phyloP scores from a whole-genome alignment of 2,797 vertebrate genomes.

The Furcifer pardalis region DNA sequence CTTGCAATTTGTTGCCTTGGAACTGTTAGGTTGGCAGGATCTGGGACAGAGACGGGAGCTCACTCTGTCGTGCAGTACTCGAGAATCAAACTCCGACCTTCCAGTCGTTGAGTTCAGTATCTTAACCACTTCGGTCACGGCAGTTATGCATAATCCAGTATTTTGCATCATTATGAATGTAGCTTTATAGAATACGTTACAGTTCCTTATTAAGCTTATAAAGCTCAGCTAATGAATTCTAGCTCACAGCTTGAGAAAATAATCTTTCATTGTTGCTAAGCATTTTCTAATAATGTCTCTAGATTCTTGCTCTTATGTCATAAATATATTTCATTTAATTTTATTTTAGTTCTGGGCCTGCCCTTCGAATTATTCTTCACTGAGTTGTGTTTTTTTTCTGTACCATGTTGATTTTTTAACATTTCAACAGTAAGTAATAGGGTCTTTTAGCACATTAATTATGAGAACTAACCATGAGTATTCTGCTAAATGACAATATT shows the following conservation, averaged over 20 bases:
- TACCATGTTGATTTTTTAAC: slow-evolving; percentile 46
- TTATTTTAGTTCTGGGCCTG: slow-evolving; percentile 77
- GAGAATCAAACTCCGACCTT: too few relatives aligned
- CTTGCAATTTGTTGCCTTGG: too few relatives aligned
- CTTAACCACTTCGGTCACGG: too few relatives aligned
- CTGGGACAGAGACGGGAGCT: too few relatives aligned
- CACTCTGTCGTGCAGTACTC: too few relatives aligned
- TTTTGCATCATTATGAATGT: too few relatives aligned
- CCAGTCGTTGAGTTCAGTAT: too few relatives aligned
- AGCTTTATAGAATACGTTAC: too few relatives aligned
- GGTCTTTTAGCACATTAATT: slow-evolving; percentile 42
- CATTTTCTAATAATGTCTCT: too few relatives aligned
- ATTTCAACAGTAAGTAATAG: slow-evolving; percentile 70
- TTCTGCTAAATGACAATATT: slow-evolving; percentile 34
- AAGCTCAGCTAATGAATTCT: neutral
- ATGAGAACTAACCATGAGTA: slow-evolving; percentile 43
- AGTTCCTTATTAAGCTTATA: neutral
- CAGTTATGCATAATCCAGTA: too few relatives aligned
- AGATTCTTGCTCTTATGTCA: slow-evolving; percentile 37
- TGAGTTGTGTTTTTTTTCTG: slow-evolving; percentile 58
- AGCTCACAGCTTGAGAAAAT: neutral
- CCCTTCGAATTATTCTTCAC: slow-evolving; percentile 82
- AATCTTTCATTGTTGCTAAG: neutral
- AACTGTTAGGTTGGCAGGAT: too few relatives aligned
- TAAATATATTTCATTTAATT: slow-evolving; percentile 14